phyloP scores from a whole-genome alignment of 2,113 vertebrate species.

The Dendropsophus ebraccatus region DNA sequence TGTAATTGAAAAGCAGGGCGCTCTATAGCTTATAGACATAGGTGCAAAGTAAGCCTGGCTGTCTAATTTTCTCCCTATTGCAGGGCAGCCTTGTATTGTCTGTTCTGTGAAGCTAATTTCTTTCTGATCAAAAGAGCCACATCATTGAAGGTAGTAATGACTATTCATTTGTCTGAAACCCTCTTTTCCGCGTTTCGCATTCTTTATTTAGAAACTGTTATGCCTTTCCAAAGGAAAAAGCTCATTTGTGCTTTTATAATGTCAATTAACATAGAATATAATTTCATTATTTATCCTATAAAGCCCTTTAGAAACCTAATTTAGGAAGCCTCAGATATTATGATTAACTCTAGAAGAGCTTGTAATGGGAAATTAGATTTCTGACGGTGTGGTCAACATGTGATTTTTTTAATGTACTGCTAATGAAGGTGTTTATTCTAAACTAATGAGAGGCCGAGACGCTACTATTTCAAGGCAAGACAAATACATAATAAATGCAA shows the following conservation, averaged over 20 bases:
- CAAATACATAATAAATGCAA: slow-evolving; percentile 58
- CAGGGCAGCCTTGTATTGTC: slow-evolving; percentile 82
- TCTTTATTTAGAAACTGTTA: slow-evolving; percentile 82
- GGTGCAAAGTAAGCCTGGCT: slow-evolving; percentile 80
- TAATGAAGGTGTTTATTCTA: slow-evolving; percentile 78
- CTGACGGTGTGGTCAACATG: slow-evolving; percentile 61
- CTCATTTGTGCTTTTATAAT: slow-evolving; percentile 82
- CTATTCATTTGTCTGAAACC: slow-evolving; percentile 82
- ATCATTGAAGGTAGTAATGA: slow-evolving; percentile 84
- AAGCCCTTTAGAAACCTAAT: slow-evolving; percentile 80
- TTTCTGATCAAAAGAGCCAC: slow-evolving; percentile 84
- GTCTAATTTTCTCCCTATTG: slow-evolving; percentile 84
- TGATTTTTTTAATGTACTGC: slow-evolving; percentile 73
- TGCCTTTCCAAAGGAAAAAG: slow-evolving; percentile 79
- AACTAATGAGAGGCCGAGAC: slow-evolving; percentile 75
- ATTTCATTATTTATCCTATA: slow-evolving; percentile 82
- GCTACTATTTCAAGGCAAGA: slow-evolving; percentile 72
- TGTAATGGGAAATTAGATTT: slow-evolving; percentile 67
- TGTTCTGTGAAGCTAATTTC: slow-evolving; percentile 82
- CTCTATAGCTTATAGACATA: slow-evolving; percentile 81
- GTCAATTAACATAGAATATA: slow-evolving; percentile 83
- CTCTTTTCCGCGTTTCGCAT: slow-evolving; percentile 74
- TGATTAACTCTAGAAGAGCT: slow-evolving; percentile 68
- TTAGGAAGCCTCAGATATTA: slow-evolving; percentile 71
- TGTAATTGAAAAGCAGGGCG: slow-evolving; percentile 84